Evolutionary conservation across 2,797 vertebrate genomes (phyloP), one percentile per base, ranked within the genome.

Genomic region (Merluccius polli): DNA sequence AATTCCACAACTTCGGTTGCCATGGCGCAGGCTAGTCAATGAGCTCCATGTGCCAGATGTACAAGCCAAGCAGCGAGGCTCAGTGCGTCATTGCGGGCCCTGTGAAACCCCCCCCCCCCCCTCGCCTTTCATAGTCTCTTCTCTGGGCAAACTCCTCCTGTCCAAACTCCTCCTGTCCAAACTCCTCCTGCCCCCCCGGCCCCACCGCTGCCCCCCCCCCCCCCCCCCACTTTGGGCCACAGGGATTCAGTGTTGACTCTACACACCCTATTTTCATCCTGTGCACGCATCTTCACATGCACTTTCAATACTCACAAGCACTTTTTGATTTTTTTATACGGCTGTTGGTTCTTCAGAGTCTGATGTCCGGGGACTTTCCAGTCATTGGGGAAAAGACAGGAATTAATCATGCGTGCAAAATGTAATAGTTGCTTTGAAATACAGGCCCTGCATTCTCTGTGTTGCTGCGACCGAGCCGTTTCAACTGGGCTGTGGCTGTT

Each of bases 1-100:
- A 89, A 89, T 91, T 92, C 88, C 87, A 89, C 85, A 91, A 90
- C 91, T 36, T 78, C 78, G 84, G 92, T 92, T 87, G 83, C 87
- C 81, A 88, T 87, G 82, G 90, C 77, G 76, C 11, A 59, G 30
- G 36, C 72, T 70, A 70, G 82, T 88, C 84, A 89, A 89, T 87
- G 85, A 88, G 84, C 84, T 87, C 90, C 91, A 92, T 88, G 91
- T 91, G 92, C 87, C 87, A 89, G 86, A 81, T 85, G 75, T 63
- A 41, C 44, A 52, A 83, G 81, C 87, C 84, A 87, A 88, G 83
- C 89, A 78, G 71, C 18, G 79, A 84, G 83, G 75, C 77, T 82
- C 76, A 72, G 67, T 92, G 90, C 92, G 82, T 92, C 92, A 91
- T 82, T 71, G 16, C 63, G 83, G 79, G 48, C 89, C 41, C 13